Evolutionary conservation across 2,113 vertebrate genomes (phyloP), one percentile per base, ranked within the genome.

Genomic region (Corythaeola cristata): DNA sequence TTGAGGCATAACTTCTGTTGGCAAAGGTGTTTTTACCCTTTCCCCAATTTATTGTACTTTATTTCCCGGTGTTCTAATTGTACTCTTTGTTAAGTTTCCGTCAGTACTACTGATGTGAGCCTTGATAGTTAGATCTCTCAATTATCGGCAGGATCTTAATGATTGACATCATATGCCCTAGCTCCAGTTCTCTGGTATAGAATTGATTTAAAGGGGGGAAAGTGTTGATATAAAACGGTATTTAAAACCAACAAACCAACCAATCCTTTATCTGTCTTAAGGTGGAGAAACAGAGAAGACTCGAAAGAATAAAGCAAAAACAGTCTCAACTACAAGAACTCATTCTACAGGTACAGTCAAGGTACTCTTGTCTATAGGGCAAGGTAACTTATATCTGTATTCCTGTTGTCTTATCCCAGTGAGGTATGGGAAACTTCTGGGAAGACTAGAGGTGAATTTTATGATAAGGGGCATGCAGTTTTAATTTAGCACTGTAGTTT

Each of bases 271-370:
- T 85, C 85, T 90, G 12, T 93, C 52, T 97, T 71, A 78, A 99
- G 99, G 99, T 99, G 97, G 99, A 99, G 96, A 98, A 99, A 96
- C 99, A 99, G 98, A 98, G 98, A 95, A 98, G 99, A 86, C 98
- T 99, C 94, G 99, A 99, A 96, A 98, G 99, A 97, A 99, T 99
- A 98, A 99, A 99, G 81, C 99, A 99, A 98, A 99, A 99, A 98
- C 99, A 99, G 94, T 99, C 99, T 28, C 99, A 99, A 71, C 99
- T 99, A 84, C 99, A 99, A 97, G 99, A 99, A 97, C 99, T 99
- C 87, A 99, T 99, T 97, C 98, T 99, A 97, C 99, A 99, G 99
- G 99, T 99, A 96, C 94, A 93, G 96, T 94, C 86, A 95, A 92
- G 93, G 92, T 95, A 73, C 84, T 88, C 90, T 93, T 89, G 93